phyloP scores from a whole-genome alignment of 37 sponge, comb jelly and placozoan genomes.

The Dysidea cf. avara region DNA sequence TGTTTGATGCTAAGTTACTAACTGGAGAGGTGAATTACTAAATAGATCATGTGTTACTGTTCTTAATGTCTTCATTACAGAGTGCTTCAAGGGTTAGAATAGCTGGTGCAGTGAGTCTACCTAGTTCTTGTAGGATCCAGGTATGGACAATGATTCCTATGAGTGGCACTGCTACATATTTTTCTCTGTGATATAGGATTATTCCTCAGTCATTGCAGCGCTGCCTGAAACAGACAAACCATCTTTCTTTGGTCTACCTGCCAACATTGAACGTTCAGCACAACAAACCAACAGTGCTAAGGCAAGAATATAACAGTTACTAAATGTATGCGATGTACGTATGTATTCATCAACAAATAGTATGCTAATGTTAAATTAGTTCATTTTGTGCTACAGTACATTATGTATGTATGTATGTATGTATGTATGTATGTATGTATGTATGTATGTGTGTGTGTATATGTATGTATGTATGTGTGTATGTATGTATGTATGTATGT shows the following conservation, averaged over 20 bases:
- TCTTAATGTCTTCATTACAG: too few species aligned
- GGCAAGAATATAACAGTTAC: not conserved
- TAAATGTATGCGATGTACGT: not conserved
- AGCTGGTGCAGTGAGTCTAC: too few species aligned
- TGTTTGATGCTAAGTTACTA: conserved; percentile 63
- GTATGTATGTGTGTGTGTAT: too few species aligned
- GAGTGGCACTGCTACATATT: not conserved
- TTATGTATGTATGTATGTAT: too few species aligned
- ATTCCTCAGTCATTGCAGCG: conserved; percentile 53
- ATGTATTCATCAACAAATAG: conserved; percentile 1
- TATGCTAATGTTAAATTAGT: too few species aligned
- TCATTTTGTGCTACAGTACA: too few species aligned
- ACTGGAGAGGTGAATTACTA: conserved; percentile 48
- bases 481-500: too few species aligned
- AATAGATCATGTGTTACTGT: too few species aligned
- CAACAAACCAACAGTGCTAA: conserved; percentile 64
- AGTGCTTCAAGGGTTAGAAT: too few species aligned
- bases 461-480: too few species aligned
- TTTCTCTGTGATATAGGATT: conserved; percentile 85
- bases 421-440: too few species aligned
- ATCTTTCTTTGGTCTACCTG: conserved; percentile 83
- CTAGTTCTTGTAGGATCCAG: too few species aligned
- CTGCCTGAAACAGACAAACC: conserved; percentile 88
- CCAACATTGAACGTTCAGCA: conserved; percentile 83
- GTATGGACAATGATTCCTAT: not conserved